Evolutionary conservation across 2,888 invertebrate genomes (phyloP), one percentile per base, ranked within the genome.

Genomic region (Noctua janthe): DNA sequence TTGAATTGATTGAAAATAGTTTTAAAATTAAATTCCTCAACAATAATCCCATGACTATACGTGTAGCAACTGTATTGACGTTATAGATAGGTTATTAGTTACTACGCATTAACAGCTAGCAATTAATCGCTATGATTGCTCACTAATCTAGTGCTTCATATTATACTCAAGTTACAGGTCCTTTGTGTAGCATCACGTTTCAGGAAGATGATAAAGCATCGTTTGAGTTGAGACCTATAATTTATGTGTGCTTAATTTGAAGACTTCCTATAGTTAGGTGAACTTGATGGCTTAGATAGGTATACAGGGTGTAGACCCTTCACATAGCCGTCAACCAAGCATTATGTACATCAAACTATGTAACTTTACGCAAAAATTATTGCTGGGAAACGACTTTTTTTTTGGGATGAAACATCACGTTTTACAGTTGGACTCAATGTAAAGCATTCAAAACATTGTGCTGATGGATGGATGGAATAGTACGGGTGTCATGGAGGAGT

Each of bases 51-150:
- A n/a, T n/a, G 59, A n/a, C 11, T 59, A 5, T 35, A 64, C 64
- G 2, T 20, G 4, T 39, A 47, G n/a, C 0, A n/a, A 69, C 1
- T 29, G 11, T 69, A 47, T 69, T 47, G 69, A 47, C 8, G 15
- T 47, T 69, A n/a, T 69, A n/a, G 15, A 69, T 49, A 47, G n/a
- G 15, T 17, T 69, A 47, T 69, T 47, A 47, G n/a, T 69, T 69
- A 67, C 13, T 47, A 67, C 29, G 29, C 6, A 39, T 49, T 39
- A 7, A 0, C 11, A 70, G 67, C 23, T n/a, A 59, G 51, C 29
- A 84, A 83, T 84, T 83, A 80, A 71, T 74, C 39, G 10, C 59
- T 23, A 39, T 74, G 54, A 74, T 81, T 49, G 76, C 62, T 69
- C 20, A 66, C 47, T 62, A 79, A 75, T 83, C 49, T 69, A 80